Evolutionary conservation across 2,113 vertebrate species (phyloP).

Genomic region (Anarrhichthys ocellatus): DNA sequence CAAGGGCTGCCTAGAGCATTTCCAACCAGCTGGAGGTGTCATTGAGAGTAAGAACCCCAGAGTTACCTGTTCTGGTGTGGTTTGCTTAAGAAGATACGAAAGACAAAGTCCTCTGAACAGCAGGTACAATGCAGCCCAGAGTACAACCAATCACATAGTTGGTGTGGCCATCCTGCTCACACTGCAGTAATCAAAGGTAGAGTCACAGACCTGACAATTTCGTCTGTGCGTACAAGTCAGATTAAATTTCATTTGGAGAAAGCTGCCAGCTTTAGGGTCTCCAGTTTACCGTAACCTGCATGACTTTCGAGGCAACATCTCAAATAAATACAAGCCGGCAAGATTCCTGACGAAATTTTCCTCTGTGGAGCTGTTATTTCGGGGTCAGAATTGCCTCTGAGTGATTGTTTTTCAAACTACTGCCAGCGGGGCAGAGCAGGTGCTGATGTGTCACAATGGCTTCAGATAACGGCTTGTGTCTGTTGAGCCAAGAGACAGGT

Average conservation of each 20-base stretch:
- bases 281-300: neutral
- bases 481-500: constrained; percentile 21
- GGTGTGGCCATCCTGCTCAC: neutral
- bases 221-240: neutral
- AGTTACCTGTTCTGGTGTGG: constrained; percentile 10
- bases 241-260: constrained; percentile 17
- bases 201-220: constrained; percentile 24
- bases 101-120: constrained; percentile 12
- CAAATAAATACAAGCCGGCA: constrained; percentile 23
- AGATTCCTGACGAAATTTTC: constrained; percentile 25
- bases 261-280: neutral
- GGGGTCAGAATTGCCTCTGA: constrained; percentile 11
- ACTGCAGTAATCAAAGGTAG: constrained; percentile 20
- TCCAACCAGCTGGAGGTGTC: constrained; percentile 13
- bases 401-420: constrained; percentile 33
- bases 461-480: constrained; percentile 13
- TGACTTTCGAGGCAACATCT: constrained; percentile 7
- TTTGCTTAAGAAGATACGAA: constrained; percentile 4
- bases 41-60: constrained; percentile 7
- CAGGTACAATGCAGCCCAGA: neutral
- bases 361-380: constrained; percentile 15
- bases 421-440: constrained; percentile 17
- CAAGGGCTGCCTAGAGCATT: neutral
- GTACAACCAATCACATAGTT: neutral
- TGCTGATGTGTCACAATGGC: constrained; percentile 24